phyloP scores from a whole-genome alignment of 2,888 invertebrate species.

The Agrilus mali region DNA sequence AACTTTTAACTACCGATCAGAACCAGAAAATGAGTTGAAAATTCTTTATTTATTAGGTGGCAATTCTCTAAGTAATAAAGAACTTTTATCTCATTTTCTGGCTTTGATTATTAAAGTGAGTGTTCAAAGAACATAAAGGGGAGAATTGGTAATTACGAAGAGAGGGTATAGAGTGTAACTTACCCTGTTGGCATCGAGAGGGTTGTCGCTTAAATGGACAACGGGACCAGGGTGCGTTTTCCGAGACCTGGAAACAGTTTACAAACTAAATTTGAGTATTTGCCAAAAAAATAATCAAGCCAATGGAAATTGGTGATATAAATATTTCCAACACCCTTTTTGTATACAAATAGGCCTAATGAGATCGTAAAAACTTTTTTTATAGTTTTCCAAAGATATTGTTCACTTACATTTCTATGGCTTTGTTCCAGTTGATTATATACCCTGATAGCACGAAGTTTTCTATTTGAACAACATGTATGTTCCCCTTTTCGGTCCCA shows the following conservation, averaged over 20 bases:
- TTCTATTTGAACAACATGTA: slow-evolving; percentile 94
- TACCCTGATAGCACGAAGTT: slow-evolving; percentile 93
- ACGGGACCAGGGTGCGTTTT: slow-evolving; percentile 95
- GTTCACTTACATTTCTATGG: slow-evolving; percentile 92
- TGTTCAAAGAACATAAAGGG: too few species aligned
- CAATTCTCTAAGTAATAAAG: too few species aligned
- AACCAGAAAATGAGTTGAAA: too few species aligned
- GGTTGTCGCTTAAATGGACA: slow-evolving; percentile 93
- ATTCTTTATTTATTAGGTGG: too few species aligned
- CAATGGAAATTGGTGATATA: too few species aligned
- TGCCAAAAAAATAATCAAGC: too few species aligned
- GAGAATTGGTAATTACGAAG: too few species aligned
- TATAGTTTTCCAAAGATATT: background rate
- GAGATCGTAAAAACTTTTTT: background rate
- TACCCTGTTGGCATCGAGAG: slow-evolving; percentile 92
- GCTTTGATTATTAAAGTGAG: too few species aligned
- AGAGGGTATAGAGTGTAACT: too few species aligned
- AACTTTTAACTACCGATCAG: too few species aligned
- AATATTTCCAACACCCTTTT: background rate
- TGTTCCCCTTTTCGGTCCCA: slow-evolving; percentile 96
- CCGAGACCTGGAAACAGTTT: slow-evolving; percentile 59
- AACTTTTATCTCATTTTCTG: too few species aligned
- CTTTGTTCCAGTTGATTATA: slow-evolving; percentile 99
- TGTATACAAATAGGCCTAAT: background rate
- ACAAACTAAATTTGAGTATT: too few species aligned